Percentiles rank a stretch among this genome's conserved stretches.
These are phyloP conservation scores for Styela clava DNA, from an alignment of 23 tunicate species.

Conservation along the genomic window DNA sequence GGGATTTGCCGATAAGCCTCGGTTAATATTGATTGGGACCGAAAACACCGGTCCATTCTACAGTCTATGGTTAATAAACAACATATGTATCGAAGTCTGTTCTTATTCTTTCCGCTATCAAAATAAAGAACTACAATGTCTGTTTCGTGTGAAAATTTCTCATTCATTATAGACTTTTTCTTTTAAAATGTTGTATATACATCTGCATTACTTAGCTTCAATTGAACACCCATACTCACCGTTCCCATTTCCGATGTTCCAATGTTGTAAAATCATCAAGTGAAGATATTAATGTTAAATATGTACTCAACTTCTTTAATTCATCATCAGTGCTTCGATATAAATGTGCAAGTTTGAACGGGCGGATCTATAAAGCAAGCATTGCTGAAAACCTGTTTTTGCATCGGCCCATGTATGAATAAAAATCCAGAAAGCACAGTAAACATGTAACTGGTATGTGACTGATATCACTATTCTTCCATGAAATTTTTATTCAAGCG, in stretches of 20 bases:
- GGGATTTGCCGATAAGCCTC: too few species aligned
- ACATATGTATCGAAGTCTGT: too few species aligned
- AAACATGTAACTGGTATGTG: too few species aligned
- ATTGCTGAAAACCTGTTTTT: too few species aligned
- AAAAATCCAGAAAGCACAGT: too few species aligned
- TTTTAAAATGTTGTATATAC: slow-evolving; percentile 24
- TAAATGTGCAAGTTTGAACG: slow-evolving; percentile 74
- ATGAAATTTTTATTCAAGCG: too few species aligned
- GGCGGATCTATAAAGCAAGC: slow-evolving; percentile 60
- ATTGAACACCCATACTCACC: too few species aligned
- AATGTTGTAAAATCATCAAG: slow-evolving; percentile 51
- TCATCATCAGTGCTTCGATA: slow-evolving; percentile 57
- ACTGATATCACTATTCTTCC: too few species aligned
- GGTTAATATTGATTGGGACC: too few species aligned
- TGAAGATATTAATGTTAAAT: slow-evolving; percentile 47
- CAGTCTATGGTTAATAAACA: too few species aligned
- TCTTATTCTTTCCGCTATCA: slow-evolving; percentile 29
- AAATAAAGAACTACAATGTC: slow-evolving; percentile 49
- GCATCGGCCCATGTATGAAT: too few species aligned
- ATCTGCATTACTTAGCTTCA: slow-evolving; percentile 34
- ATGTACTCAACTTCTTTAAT: slow-evolving; percentile 33
- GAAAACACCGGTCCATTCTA: too few species aligned
- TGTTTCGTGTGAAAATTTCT: slow-evolving; percentile 39
- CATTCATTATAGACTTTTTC: slow-evolving; percentile 37
- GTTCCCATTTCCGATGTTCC: slow-evolving; percentile 65